These are phyloP conservation scores for Geodia barretti DNA, from an alignment of 37 sponge, comb jelly and placozoan genomes.

Conservation along the genomic window DNA sequence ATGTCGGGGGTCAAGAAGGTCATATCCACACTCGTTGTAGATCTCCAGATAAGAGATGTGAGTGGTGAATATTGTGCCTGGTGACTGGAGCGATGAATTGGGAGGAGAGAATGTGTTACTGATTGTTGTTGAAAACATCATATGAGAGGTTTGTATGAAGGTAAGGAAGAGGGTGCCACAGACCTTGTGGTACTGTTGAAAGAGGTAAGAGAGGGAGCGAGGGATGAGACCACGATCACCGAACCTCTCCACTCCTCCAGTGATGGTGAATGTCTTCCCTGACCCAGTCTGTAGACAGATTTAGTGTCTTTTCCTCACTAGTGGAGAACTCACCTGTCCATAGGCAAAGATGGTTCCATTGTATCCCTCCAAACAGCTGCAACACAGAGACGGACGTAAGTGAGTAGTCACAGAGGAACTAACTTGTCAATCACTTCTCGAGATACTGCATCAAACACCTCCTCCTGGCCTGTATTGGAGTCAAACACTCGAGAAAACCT, in stretches of 20 bases:
- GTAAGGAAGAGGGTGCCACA: background rate
- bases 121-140: background rate
- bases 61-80: slow-evolving; percentile 78
- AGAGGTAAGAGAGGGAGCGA: slow-evolving; percentile 86
- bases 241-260: slow-evolving; percentile 92
- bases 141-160: background rate
- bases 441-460: slow-evolving; percentile 87
- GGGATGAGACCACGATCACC: slow-evolving; percentile 94
- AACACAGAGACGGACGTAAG: background rate
- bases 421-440: slow-evolving; percentile 82
- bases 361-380: slow-evolving; percentile 91
- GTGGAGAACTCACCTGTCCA: slow-evolving; percentile 79
- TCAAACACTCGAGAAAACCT: slow-evolving; percentile 92
- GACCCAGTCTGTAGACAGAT: slow-evolving; percentile 76
- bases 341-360: slow-evolving; percentile 99
- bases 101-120: background rate
- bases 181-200: slow-evolving; percentile 86
- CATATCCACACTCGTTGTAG: slow-evolving; percentile 96
- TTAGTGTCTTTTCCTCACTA: background rate
- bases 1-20: slow-evolving; percentile 92
- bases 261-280: slow-evolving; percentile 97
- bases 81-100: slow-evolving; percentile 39
- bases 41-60: slow-evolving; percentile 97
- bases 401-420: background rate
- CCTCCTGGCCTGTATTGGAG: slow-evolving; percentile 77